These are phyloP conservation scores for Petrophora chlorosata DNA, from an alignment of 2,888 invertebrate genomes.

Conservation along the genomic window DNA sequence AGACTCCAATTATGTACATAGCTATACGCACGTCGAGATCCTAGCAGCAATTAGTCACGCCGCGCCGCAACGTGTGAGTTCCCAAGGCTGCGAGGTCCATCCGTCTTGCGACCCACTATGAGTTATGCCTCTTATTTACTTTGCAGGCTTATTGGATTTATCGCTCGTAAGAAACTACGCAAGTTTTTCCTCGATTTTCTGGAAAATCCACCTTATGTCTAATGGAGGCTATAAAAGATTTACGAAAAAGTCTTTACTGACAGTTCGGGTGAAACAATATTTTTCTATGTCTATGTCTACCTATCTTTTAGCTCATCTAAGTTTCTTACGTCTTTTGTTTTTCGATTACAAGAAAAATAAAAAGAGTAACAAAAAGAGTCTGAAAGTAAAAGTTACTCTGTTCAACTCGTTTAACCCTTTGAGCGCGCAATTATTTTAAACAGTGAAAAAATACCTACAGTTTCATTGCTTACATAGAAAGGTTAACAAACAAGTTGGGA, in stretches of 20 bases:
- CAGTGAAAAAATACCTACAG: too few species aligned
- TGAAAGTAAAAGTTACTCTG: too few species aligned
- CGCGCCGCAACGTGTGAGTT: constrained; percentile 16
- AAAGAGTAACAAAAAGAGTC: too few species aligned
- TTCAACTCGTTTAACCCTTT: too few species aligned
- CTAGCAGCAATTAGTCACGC: constrained; percentile 19
- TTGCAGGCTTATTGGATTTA: constrained; percentile 32
- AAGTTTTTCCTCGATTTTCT: constrained; percentile 20
- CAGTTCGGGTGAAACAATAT: background rate
- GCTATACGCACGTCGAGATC: background rate
- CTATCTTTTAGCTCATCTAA: too few species aligned
- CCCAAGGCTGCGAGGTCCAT: constrained; percentile 13
- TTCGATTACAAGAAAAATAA: too few species aligned
- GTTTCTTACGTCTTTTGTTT: too few species aligned
- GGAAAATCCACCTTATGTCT: constrained; percentile 26
- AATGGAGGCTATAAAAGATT: constrained; percentile 23
- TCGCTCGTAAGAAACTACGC: constrained; percentile 19
- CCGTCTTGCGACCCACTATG: constrained; percentile 21
- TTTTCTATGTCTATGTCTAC: too few species aligned
- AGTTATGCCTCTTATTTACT: constrained; percentile 27
- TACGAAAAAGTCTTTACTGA: constrained; percentile 4
- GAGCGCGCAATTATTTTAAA: too few species aligned
- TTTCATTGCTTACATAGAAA: too few species aligned
- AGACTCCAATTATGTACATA: background rate
- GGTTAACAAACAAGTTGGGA: too few species aligned